These are phyloP conservation scores for Aphaenogaster floridana DNA, from an alignment of 1,140 invertebrate genomes.

Conservation along the genomic window DNA sequence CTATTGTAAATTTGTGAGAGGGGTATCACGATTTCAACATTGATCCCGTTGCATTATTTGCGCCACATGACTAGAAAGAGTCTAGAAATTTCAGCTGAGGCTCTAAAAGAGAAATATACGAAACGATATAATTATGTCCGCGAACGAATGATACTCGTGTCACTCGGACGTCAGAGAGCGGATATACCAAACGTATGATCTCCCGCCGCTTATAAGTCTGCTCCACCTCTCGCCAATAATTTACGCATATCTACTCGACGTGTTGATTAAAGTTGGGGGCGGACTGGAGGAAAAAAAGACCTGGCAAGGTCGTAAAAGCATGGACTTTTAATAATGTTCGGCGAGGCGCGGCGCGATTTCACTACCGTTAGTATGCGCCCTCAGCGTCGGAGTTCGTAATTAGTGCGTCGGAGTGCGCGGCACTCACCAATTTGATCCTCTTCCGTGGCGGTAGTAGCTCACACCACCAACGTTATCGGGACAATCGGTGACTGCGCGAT, in stretches of 20 bases:
- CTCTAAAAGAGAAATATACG: background rate
- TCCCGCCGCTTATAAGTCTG: background rate
- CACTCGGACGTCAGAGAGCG: background rate
- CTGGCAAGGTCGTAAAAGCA: conserved; percentile 56
- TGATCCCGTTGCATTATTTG: background rate
- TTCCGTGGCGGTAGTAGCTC: background rate
- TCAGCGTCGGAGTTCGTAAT: conserved; percentile 71
- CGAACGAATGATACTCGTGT: conserved; percentile 5
- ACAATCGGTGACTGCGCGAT: conserved; percentile 40
- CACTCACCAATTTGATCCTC: conserved; percentile 51
- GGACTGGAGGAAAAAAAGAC: background rate
- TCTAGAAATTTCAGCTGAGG: background rate
- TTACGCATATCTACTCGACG: conserved; percentile 62
- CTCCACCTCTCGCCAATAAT: conserved; percentile 57
- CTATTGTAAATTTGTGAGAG: background rate
- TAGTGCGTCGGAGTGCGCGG: conserved; percentile 51
- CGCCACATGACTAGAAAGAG: background rate
- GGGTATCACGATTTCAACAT: conserved; percentile 18
- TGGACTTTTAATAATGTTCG: conserved; percentile 77
- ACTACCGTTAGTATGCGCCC: conserved; percentile 23
- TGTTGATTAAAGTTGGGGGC: conserved; percentile 63
- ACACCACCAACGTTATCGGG: conserved; percentile 11
- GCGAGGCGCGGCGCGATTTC: conserved; percentile 53
- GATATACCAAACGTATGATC: background rate
- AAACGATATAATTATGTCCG: background rate